Evolutionary conservation across 2,113 vertebrate genomes (phyloP), one percentile per base, ranked within the genome.

Genomic region (Lota lota): DNA sequence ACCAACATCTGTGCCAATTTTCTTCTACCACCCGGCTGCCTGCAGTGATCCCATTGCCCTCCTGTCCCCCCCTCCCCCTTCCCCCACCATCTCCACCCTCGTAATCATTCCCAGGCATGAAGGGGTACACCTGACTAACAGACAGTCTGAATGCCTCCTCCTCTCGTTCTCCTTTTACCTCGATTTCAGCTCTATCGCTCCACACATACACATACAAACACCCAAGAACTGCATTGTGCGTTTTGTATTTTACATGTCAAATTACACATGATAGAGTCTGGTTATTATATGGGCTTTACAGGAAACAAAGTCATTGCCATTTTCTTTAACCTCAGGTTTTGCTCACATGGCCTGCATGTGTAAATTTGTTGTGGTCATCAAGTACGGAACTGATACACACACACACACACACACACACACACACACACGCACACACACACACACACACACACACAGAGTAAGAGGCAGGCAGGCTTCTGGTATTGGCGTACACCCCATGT

Each of bases 1-100:
- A 86, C 85, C 81, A 86, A 85, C 88, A 90, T 86, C 85, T 88
- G 88, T 84, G 80, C 75, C 82, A 83, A 83, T 85, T 83, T 84
- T 84, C 84, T 65, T 72, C 61, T 12, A 79, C 84, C 81, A 76
- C 80, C 80, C 61, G 16, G 72, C 80, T 79, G 80, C n/a, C 21
- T 7, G n/a, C 11, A n/a, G 57, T 47, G 40, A 47, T 47, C 40
- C 40, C 40, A 14, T 47, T 47, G 40, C 67, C 66, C 59, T 75
- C 69, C 54, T 6, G 69, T 22, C 5, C 22, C n/a, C 20, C 58
- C 3, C 54, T 24, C 68, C 68, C 22, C 82, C 18, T 14, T n/a
- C 36, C 66, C 60, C 77, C 58, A 18, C 40, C 40, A 10, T 47
- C 40, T 47, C 40, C 59, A 73, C 69, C 73, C 63, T 64, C 54